Base-by-base conservation (phyloP, 2,113 vertebrate species). In the Parotia lawesii region DNA sequence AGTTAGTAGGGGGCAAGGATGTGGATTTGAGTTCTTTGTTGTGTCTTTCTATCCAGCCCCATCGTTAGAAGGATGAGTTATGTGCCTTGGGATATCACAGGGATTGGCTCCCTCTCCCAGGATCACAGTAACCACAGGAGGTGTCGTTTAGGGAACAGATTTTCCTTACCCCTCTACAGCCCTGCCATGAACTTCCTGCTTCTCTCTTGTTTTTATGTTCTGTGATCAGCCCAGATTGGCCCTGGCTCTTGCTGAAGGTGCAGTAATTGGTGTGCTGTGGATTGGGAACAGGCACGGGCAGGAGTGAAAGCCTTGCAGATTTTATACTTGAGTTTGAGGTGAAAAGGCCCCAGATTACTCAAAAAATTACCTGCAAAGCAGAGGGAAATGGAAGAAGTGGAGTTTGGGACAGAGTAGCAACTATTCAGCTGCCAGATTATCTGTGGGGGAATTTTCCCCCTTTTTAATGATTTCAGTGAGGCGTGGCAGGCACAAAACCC, bases 1-100 rank as follows among this genome's bases (percentile, higher is more conserved):
- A 79, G 23, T 60, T 37, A 87, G 23, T 4, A 57, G 53, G 28
- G 48, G 17, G 3, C 40, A 56, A 6, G 19, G 45, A 48, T 45
- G n/a, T 60, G 28, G 44, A 7, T 76, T 83, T 72, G 24, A 38
- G 31, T 9, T 15, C 58, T 60, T 67, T 23, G 23, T 60, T 11
- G 4, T 47, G 24, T 31, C 50, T 72, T 61, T 85, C 50, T n/a
- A 0, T 64, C 40, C 6, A 69, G n/a, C 44, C 16, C 12, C 3
- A 0, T 35, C 0, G 0, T 51, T 62, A 50, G 61, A 70, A 87
- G 47, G 45, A 13, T 67, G 51, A 79, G 10, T 69, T 38, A 7
- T 4, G n/a, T 1, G 15, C 35, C 58, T 50, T 27, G 8, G 50
- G 72, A 2, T 60, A 3, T 57, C 31, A 4, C 10, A 79, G 54